Percentiles rank a stretch among this genome's conserved stretches.
phyloP scores from a whole-genome alignment of 2,888 invertebrate genomes.

The Rotaria magnacalcarata region DNA sequence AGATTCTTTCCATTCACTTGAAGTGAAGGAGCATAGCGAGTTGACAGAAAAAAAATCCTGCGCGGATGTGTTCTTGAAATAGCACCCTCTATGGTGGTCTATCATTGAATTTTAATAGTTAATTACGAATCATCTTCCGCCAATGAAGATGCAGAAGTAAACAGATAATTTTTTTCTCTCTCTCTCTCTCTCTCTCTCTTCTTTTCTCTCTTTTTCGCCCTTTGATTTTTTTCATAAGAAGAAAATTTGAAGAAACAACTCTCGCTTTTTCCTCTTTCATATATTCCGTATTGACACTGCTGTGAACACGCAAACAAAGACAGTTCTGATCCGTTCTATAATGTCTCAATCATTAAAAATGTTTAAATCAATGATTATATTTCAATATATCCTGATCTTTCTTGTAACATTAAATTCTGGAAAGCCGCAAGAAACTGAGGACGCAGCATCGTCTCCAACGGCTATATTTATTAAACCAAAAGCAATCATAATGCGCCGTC shows the following conservation, averaged over 20 bases:
- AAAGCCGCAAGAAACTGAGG: background rate
- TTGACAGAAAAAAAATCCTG: background rate
- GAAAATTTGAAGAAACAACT: background rate
- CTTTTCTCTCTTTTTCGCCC: background rate
- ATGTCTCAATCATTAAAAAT: background rate
- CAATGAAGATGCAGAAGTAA: background rate
- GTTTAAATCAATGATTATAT: background rate
- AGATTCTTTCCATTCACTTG: no score
- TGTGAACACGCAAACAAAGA: background rate
- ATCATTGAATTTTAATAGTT: background rate
- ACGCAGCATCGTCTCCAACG: background rate
- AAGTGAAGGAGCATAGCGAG: no score
- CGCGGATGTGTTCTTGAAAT: background rate
- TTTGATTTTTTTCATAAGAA: background rate
- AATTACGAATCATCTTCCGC: background rate
- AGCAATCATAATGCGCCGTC: background rate
- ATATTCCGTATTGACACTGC: background rate
- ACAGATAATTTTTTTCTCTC: background rate
- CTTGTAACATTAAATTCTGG: background rate
- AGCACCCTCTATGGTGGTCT: no score
- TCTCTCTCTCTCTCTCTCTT: background rate
- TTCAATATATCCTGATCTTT: background rate
- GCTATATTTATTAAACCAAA: background rate
- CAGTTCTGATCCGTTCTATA: background rate
- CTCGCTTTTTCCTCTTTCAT: background rate